Base-by-base conservation (phyloP, 2,888 invertebrate genomes). In the Sphaeridia pumilis region DNA sequence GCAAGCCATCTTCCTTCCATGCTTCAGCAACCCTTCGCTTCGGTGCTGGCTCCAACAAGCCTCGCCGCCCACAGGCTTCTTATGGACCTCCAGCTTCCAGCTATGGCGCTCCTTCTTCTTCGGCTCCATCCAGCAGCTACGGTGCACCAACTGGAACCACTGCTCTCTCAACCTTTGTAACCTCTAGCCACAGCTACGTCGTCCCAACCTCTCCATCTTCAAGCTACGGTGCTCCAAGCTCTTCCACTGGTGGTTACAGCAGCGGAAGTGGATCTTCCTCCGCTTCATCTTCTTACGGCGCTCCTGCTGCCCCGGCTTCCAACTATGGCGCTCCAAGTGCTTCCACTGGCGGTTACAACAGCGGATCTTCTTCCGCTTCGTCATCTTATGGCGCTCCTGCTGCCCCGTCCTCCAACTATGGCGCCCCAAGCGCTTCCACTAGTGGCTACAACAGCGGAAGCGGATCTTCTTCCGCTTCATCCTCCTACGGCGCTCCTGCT, bases 81-180 rank as follows among this genome's bases (percentile, higher is more conserved):
- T 52, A 50, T 35, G 45, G 44, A 12, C 35, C 50, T 27, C 49
- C 41, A n/a, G 17, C 49, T n/a, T 49, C 49, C 17, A 20, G 26
- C 24, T 27, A n/a, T 14, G 49, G 48, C 26, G 49, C 43, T 17
- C 43, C 41, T 20, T 36, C 36, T 24, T 14, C 28, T 27, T 43
- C 43, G 12, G 20, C 26, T 22, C 36, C 38, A 26, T 24, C 42
- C 26, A 49, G 22, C 22, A 42, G 24, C n/a, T 26, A 24, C 45
- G 44, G 44, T 44, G 43, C 45, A n/a, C 45, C n/a, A n/a, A n/a
- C 45, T 26, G 20, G 45, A 7, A 31, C 31, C 14, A 14, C 31
- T 31, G 14, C 45, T 14, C 17, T 25, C 20, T 24, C 45, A 22
- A 26, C 45, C 7, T 45, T 26, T 27, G 45, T 25, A 45, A 26